Conservation (phyloP, 1,140 invertebrate species). For the Apis mellifera region DNA sequence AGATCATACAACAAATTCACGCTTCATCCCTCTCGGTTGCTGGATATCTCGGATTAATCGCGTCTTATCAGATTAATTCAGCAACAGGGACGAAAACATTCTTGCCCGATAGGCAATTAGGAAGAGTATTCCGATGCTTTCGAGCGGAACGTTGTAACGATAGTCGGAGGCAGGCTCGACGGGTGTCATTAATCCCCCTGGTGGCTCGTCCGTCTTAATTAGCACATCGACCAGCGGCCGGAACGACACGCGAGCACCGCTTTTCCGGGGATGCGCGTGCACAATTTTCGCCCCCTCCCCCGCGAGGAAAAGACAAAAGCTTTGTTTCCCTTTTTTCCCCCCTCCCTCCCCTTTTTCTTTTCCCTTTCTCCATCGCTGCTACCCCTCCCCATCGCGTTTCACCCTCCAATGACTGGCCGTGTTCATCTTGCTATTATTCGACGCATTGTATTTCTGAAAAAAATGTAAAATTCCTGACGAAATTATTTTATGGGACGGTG, state of each 20-base stretch:
- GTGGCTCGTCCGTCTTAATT: slow-evolving; percentile 65
- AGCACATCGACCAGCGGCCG: slow-evolving; percentile 18
- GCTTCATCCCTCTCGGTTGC: neutral
- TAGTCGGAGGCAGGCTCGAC: slow-evolving; percentile 41
- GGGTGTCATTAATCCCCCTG: slow-evolving; percentile 62
- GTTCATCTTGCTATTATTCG: too few species aligned
- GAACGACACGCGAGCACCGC: slow-evolving; percentile 33
- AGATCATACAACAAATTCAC: neutral
- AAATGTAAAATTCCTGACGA: slow-evolving; percentile 3
- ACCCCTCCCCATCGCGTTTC: neutral
- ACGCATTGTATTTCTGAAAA: neutral
- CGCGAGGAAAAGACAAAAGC: neutral
- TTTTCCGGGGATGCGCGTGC: slow-evolving; percentile 14
- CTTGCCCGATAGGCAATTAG: slow-evolving; percentile 45
- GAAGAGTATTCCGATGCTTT: slow-evolving; percentile 39
- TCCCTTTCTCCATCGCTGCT: neutral
- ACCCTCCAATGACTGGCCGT: slow-evolving; percentile 45
- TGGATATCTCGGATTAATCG: neutral
- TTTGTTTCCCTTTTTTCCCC: neutral
- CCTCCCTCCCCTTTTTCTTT: neutral
- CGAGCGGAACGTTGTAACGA: slow-evolving; percentile 42
- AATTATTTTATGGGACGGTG: neutral
- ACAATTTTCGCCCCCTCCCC: slow-evolving; percentile 7
- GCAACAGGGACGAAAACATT: slow-evolving; percentile 25
- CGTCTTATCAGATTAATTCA: slow-evolving; percentile 24